Evolutionary conservation across 2,797 vertebrate species (phyloP).

Genomic region (Austrolebias charrua): DNA sequence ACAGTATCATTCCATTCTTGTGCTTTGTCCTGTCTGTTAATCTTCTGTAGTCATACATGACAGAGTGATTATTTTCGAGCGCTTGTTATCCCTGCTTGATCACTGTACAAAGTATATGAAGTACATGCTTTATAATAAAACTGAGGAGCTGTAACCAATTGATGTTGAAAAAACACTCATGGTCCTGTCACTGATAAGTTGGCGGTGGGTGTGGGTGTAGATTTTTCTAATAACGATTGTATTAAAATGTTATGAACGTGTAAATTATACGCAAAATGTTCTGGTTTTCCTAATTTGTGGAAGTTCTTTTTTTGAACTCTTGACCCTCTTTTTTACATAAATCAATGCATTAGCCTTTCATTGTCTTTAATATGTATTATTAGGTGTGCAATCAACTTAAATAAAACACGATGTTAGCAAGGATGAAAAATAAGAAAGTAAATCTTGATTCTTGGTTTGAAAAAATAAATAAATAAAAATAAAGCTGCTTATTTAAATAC

Average conservation of each 20-base stretch:
- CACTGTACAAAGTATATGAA: too few relatives aligned
- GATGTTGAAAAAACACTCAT: not conserved
- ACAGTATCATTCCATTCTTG: too few relatives aligned
- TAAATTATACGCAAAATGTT: conserved; percentile 34
- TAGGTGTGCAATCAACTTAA: conserved; percentile 31
- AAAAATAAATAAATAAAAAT: not conserved
- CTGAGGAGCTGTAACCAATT: too few relatives aligned
- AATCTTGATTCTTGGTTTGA: not conserved
- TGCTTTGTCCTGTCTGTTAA: too few relatives aligned
- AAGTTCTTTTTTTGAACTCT: conserved; percentile 27
- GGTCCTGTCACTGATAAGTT: conserved; percentile 1
- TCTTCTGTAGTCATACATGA: too few relatives aligned
- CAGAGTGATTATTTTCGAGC: too few relatives aligned
- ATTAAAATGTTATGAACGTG: conserved; percentile 28
- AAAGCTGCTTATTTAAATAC: not conserved
- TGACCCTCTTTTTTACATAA: conserved; percentile 24
- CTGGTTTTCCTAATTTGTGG: not conserved
- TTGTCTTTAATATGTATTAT: conserved; percentile 23
- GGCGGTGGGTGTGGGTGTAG: conserved; percentile 2
- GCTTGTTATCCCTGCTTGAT: too few relatives aligned
- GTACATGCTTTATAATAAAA: too few relatives aligned
- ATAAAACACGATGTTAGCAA: conserved; percentile 31
- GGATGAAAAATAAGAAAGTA: not conserved
- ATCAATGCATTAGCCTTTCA: conserved; percentile 36
- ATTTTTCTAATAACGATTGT: conserved; percentile 27